Evolutionary conservation across 1,140 invertebrate species (phyloP).

Genomic region (Hycleus cichorii): DNA sequence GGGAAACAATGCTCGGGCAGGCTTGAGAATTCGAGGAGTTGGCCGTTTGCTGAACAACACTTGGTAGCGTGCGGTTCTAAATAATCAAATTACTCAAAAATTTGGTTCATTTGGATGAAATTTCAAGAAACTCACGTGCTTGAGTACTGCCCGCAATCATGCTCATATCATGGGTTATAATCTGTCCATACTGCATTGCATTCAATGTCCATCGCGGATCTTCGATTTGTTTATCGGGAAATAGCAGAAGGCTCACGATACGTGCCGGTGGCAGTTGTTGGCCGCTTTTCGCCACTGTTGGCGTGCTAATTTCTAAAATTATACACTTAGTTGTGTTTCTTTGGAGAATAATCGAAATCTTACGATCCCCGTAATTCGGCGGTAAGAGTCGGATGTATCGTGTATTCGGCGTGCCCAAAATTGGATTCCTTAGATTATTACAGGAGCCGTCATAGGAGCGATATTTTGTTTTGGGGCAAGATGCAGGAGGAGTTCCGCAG

Average conservation of each 20-base stretch:
- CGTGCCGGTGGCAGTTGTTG: constrained; percentile 60
- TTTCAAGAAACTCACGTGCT: constrained; percentile 51
- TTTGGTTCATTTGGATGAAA: constrained; percentile 18
- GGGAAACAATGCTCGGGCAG: constrained; percentile 66
- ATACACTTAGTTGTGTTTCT: neutral
- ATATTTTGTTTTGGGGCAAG: constrained; percentile 53
- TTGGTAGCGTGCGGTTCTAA: constrained; percentile 56
- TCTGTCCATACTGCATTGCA: constrained; percentile 83
- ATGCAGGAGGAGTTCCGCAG: constrained; percentile 40
- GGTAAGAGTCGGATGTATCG: constrained; percentile 57
- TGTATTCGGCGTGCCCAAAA: constrained; percentile 65
- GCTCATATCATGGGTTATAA: constrained; percentile 82
- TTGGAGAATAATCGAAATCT: constrained; percentile 22
- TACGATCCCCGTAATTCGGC: constrained; percentile 75
- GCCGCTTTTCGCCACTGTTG: constrained; percentile 53
- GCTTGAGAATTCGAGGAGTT: constrained; percentile 45
- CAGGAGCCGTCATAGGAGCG: constrained; percentile 76
- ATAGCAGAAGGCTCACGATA: constrained; percentile 59
- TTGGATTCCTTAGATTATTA: constrained; percentile 69
- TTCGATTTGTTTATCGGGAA: constrained; percentile 54
- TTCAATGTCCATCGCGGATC: constrained; percentile 65
- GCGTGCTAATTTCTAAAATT: constrained; percentile 53
- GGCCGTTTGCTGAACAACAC: constrained; percentile 64
- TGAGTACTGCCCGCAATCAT: constrained; percentile 63
- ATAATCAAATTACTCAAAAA: constrained; percentile 3